Percentiles rank a stretch among this genome's conserved stretches.
Conservation (phyloP, 23 tunicate genomes). For the Styela clava region DNA sequence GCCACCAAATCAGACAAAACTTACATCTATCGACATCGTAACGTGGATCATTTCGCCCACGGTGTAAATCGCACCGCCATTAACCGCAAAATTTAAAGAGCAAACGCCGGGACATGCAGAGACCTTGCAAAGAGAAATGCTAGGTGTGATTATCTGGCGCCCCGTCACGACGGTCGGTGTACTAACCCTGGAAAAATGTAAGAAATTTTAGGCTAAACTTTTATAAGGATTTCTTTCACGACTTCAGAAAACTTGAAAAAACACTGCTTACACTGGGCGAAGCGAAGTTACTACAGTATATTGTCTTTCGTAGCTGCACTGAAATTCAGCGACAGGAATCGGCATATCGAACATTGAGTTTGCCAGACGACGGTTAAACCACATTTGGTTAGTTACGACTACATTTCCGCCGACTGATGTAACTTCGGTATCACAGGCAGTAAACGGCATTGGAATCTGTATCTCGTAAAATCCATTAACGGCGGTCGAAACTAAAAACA, state of each 20-base stretch:
- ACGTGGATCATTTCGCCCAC: constrained; percentile 29
- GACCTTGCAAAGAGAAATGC: constrained; percentile 5
- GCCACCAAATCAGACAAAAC: no score
- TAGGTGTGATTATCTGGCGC: background rate
- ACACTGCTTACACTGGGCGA: constrained; percentile 44
- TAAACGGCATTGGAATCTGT: constrained; percentile 24
- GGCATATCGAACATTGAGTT: constrained; percentile 28
- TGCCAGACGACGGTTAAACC: constrained; percentile 24
- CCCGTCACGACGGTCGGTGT: background rate
- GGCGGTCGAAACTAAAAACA: background rate
- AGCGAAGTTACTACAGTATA: constrained; percentile 29
- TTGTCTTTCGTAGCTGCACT: constrained; percentile 20
- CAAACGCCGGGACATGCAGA: constrained; percentile 16
- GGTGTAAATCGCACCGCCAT: constrained; percentile 13
- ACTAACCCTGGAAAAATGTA: constrained; percentile 3
- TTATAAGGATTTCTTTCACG: no score
- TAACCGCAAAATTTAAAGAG: background rate
- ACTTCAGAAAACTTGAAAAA: background rate
- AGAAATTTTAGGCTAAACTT: background rate
- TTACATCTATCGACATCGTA: constrained; percentile 19
- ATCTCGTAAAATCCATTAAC: constrained; percentile 17
- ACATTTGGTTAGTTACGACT: constrained; percentile 23
- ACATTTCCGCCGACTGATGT: background rate
- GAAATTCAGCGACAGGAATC: constrained; percentile 32
- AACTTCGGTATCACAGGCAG: constrained; percentile 15